Percentiles rank a stretch among this genome's conserved stretches.
Conservation (phyloP, 2,113 vertebrate species). For the Prunella fulvescens region DNA sequence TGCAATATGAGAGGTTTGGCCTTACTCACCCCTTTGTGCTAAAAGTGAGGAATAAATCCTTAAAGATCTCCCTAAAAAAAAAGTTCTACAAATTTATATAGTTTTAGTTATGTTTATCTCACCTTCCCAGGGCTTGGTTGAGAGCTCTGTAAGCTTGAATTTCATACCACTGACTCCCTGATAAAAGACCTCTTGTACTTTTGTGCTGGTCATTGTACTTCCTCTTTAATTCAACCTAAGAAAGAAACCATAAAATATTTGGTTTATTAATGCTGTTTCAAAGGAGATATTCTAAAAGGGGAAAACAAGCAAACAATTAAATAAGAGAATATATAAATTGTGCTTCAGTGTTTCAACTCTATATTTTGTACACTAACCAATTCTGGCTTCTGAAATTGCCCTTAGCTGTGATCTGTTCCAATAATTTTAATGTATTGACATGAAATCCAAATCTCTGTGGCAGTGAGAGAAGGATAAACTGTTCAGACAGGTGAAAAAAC, state of each 20-base stretch:
- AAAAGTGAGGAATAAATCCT: neutral
- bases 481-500: neutral
- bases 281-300: neutral
- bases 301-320: neutral
- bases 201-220: constrained; percentile 94
- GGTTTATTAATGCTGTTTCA: neutral
- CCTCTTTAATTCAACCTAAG: constrained; percentile 93
- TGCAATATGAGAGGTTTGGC: neutral
- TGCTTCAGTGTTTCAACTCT: neutral
- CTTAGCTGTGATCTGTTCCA: neutral
- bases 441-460: neutral
- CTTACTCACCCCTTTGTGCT: neutral
- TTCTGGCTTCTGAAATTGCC: neutral
- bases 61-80: neutral
- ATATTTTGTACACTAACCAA: neutral
- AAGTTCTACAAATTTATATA: neutral
- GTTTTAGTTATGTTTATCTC: neutral
- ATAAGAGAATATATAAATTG: neutral
- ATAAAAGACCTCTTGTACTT: constrained; percentile 86
- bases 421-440: neutral
- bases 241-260: neutral
- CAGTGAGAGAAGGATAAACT: neutral
- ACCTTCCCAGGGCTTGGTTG: constrained; percentile 97
- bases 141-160: constrained; percentile 96
- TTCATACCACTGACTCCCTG: constrained; percentile 94